Evolutionary conservation across 37 sponge, comb jelly and placozoan genomes (phyloP), one percentile per base, ranked within the genome.

Genomic region (Ephydatia muelleri): DNA sequence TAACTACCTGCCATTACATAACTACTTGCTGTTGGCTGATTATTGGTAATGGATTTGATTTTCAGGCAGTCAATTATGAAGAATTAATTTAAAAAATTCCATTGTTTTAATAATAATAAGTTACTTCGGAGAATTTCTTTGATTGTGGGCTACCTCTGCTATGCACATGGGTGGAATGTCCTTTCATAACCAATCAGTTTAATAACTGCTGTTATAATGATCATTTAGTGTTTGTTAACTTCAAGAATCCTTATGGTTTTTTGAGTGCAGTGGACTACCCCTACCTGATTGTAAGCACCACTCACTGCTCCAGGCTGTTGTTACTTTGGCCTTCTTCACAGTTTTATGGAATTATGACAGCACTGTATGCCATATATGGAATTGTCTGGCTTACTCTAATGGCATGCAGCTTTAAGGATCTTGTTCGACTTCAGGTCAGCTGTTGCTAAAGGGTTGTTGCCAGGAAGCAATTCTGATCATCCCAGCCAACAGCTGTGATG

Each of bases 191-290:
- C 43, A 43, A 6, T 43, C 43, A 9, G 3, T 43, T 9, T 9
- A 9, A 43, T 43, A 43, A 43, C 28, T 8, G 5, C 5, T 69
- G 5, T n/a, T 68, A 27, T 80, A 36, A 35, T 80, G 32, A 35
- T 35, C 23, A 22, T 70, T 28, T 40, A 90, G 91, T 85, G 29
- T 27, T 67, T n/a, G 11, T 91, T 2, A 76, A 91, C 68, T 83
- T 92, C 86, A 79, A 68, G 57, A 94, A 90, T 49, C 38, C 75
- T 2, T 79, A 81, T 90, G 94, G 94, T 2, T 94, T 81, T 37
- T 88, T 94, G 28, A 82, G 84, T 78, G 85, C 85, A 26, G 77
- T 90, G 3, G 94, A 94, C 81, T 94, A 88, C 70, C 94, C 94
- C 22, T 85, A 82, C 21, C 68, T 94, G 27, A 78, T 90, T 23